Evolutionary conservation across 1,140 invertebrate genomes (phyloP), one percentile per base, ranked within the genome.

Genomic region (Lordiphosa collinella): DNA sequence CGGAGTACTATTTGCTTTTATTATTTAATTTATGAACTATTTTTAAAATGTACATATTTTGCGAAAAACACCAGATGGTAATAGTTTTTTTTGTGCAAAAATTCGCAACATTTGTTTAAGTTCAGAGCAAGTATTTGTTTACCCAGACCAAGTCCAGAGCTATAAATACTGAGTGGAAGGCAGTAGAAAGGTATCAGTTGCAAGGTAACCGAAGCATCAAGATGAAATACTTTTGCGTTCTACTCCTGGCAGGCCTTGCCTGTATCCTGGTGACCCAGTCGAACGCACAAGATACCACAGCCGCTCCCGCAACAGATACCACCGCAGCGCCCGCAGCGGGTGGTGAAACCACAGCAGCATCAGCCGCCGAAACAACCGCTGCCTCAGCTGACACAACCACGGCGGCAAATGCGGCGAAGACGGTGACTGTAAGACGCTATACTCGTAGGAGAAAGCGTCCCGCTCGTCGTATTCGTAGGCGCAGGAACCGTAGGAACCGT

Each of bases 171-270:
- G 22, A 31, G 6, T 13, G 11, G 11, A 31, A 18, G 9, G 29
- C 11, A 29, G 22, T 13, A 25, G 4, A 44, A 10, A 13, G 29
- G 1, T 13, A 44, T 44, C 41, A 44, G 41, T 25, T 13, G 25
- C 13, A 2, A 31, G 3, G 2, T 12, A 44, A 12, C 13, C 7
- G 3, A 44, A 44, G 3, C 11, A 13, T 44, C 41, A 44, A 44
- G 22, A 44, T 44, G 41, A 29, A 4, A 44, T 31, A 44, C 11
- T 11, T 11, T 13, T 44, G 41, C 22, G 41, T 44, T 8, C 41
- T 44, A 13, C 41, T 44, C 11, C 22, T 44, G 22, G 22, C 41
- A 4, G 8, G 8, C 7, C 4, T 44, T 4, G 22, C 4, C 11
- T 44, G 41, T 44, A 12, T 44, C 25, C 41, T 44, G 1, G 11